Evolutionary conservation across 2,888 invertebrate genomes (phyloP), one percentile per base, ranked within the genome.

Genomic region (Xylophagus ater): DNA sequence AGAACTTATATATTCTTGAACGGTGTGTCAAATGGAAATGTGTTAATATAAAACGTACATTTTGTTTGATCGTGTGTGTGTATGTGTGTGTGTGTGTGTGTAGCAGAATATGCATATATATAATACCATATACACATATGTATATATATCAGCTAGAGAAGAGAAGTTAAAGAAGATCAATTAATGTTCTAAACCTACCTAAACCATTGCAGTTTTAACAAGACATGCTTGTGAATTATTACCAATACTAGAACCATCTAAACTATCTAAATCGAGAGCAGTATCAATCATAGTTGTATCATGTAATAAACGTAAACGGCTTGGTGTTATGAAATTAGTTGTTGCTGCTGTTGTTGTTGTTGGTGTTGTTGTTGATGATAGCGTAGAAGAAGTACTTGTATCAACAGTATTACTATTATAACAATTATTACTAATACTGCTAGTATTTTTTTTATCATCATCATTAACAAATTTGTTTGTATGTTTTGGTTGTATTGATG

Each of bases 221-320:
- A 79, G 66, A 48, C 77, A 77, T 17, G 74, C 72, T 54, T 78
- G 78, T 53, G 78, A 78, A 50, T 72, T 75, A 47, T 75, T 73
- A 44, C 77, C 78, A 49, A 78, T 70, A 54, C 76, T 78, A 23
- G 78, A 74, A 48, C 80, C 81, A 56, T 86, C 86, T 50, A 87
- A 69, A 51, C 86, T 86, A 67, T 88, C 88, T 56, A 88, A 73
- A 71, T 88, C 88, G 49, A 88, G 70, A 41, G 87, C 87, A 40
- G 87, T 86, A 65, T 87, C 86, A 56, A 88, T 87, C 87, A 87
- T 87, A 36, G 87, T 87, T 42, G 86, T 86, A 68, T 87, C 85
- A 60, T 84, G 85, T 54, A 86, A 71, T 53, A 85, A 69, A 52
- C 81, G 74, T 60, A 86, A 70, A 47, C 81, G 74, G 60, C 81